phyloP scores from a whole-genome alignment of 2,113 vertebrate species.

The Entomyzon cyanotis region DNA sequence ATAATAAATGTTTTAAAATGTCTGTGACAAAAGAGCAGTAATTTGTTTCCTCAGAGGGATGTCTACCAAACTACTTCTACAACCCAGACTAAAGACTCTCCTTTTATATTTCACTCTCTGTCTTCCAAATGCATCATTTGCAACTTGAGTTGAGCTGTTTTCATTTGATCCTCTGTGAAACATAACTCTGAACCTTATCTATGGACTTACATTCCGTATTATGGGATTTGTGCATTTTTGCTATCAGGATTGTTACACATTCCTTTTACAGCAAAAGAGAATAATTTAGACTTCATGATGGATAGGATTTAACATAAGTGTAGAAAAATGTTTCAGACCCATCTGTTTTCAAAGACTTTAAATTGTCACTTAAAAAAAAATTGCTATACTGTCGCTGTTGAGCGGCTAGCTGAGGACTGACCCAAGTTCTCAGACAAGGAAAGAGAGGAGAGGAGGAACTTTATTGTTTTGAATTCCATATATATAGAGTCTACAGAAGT shows the following conservation, averaged over 20 bases:
- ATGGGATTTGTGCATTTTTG: neutral
- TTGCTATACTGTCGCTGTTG: no score
- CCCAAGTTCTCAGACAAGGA: no score
- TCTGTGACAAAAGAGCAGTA: neutral
- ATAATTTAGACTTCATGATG: neutral
- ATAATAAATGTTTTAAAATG: neutral
- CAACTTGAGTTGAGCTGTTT: neutral
- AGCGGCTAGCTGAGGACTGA: no score
- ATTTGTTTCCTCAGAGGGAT: neutral
- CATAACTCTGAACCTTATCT: neutral
- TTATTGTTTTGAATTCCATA: no score
- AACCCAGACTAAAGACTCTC: neutral
- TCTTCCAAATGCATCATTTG: neutral
- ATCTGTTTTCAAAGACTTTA: slow-evolving; percentile 34
- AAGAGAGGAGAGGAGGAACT: no score
- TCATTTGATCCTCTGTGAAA: neutral
- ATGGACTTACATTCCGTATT: neutral
- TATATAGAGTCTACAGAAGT: no score
- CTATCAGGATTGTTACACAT: neutral
- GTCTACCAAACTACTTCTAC: neutral
- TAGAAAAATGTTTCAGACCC: neutral
- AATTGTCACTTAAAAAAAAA: neutral
- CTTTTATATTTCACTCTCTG: neutral
- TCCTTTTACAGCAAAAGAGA: neutral
- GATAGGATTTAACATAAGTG: neutral